Evolutionary conservation across 1,140 invertebrate genomes (phyloP).

Genomic region (Drosophila trapezifrons): DNA sequence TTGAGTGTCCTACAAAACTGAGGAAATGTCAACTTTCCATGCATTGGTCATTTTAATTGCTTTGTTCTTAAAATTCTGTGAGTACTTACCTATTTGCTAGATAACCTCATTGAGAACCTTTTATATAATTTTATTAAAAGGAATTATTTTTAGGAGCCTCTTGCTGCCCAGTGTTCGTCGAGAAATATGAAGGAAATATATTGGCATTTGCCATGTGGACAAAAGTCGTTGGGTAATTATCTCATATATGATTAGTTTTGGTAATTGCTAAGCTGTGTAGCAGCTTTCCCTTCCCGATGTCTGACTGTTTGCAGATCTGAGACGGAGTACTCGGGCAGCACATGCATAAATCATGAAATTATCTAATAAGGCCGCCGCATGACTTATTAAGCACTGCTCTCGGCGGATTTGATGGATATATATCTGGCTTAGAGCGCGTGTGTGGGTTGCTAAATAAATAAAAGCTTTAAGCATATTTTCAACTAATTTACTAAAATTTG

Average conservation of each 20-base stretch:
- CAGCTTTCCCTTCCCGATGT: conserved; percentile 3
- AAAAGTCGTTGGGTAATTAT: conserved; percentile 38
- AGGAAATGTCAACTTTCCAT: no score
- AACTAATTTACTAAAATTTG: conserved; percentile 51
- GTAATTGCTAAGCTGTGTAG: conserved; percentile 28
- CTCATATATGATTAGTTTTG: conserved; percentile 39
- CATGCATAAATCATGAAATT: conserved; percentile 68
- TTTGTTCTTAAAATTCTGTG: not conserved
- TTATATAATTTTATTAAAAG: not conserved
- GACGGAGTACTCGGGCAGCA: conserved; percentile 18
- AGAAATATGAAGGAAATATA: not conserved
- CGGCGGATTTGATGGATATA: conserved; percentile 46
- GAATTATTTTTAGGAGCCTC: not conserved
- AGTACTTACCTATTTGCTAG: no score
- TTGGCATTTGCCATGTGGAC: conserved; percentile 16
- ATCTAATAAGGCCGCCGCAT: conserved; percentile 62
- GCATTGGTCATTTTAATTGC: no score
- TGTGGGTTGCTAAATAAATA: conserved; percentile 45
- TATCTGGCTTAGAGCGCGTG: conserved; percentile 7
- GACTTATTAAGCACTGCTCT: conserved; percentile 56
- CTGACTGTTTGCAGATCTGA: conserved; percentile 15
- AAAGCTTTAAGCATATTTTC: conserved; percentile 51
- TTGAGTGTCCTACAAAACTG: conserved; percentile 6
- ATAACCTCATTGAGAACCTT: not conserved
- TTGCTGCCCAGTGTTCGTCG: not conserved